Base-by-base conservation (phyloP, 2,113 vertebrate species). In the Protobothrops flavoviridis region DNA sequence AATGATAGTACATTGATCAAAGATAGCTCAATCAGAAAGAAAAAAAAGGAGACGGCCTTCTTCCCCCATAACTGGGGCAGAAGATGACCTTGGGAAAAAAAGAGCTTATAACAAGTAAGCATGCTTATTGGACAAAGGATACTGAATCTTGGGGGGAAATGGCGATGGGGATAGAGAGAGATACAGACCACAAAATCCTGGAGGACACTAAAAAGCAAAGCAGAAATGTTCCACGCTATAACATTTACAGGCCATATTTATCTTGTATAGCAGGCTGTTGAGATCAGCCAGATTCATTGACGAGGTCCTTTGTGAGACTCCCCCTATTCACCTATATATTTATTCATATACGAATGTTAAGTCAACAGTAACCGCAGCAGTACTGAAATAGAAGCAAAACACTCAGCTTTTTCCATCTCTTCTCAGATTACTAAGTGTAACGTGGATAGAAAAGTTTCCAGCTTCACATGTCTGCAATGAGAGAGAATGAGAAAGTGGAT, bases 401-500 rank as follows among this genome's bases (percentile, higher is more conserved):
- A 93, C 93, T 87, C 39, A 74, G 26, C 96, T 95, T 98, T 98
- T 96, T 98, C 98, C 98, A 26, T 98, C 98, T 94, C 96, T 96
- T 96, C 26, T 96, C 53, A 98, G 97, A 93, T 97, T 98, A 94
- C 97, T 98, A 57, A 99, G 97, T 50, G 97, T 97, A 97, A 98
- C 93, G 1, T 99, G 98, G 93, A 99, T 98, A 90, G 98, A 99
- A 96, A 99, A 99, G 95, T 98, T 98, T 24, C 98, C 98, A 89
- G 98, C 96, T 97, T 99, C 98, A 97, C 98, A 99, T 21, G 98
- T 94, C 98, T 99, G 96, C 96, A 96, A 97, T 93, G 94, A 94
- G 94, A 90, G 8, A 91, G 61, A 92, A 48, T 95, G 86, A 87
- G 86, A 95, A 91, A 90, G 21, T 94, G 33, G 56, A 7, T 91